Base-by-base conservation (phyloP, 2,113 vertebrate genomes). In the Nothoprocta pentlandii region DNA sequence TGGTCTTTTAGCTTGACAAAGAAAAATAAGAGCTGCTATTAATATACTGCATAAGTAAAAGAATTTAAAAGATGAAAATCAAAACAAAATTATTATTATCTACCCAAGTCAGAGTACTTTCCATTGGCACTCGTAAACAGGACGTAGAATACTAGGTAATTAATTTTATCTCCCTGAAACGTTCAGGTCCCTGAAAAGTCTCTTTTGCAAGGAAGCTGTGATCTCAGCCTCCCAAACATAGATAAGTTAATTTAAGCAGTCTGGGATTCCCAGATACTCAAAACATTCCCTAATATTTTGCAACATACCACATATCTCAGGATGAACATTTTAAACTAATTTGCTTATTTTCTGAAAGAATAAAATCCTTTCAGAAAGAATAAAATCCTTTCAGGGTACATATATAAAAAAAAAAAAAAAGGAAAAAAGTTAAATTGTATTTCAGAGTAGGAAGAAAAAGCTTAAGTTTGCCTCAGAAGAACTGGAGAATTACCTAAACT, bases 1-100 rank as follows among this genome's bases (percentile, higher is more conserved):
- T 32, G 87, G 94, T 95, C 96, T 96, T 95, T 97, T 98, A 90
- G 93, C 98, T 98, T 97, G 91, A 87, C 74, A 95, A 79, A 88
- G 76, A 62, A 85, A 95, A 93, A 95, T 5, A 95, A 89, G 93
- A 95, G 70, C 16, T 26, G 80, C 78, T 77, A 28, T 97, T 87
- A 94, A 36, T 41, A 75, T 44, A 58, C 4, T 80, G 39, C 42
- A 88, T 9, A 74, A 70, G 10, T 46, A 85, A 61, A 93, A 58
- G 6, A 61, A 85, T 78, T 58, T 25, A 6, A 74, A 90, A 93
- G 30, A 62, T 75, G 67, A 90, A 89, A 83, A 76, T 36, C 10
- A 26, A 82, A 74, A 61, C 12, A 53, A 0, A 66, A 42, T 8
- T 21, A 64, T 8, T 21, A 62, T 84, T 75, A 42, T 62, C 22